Evolutionary conservation across 2,888 invertebrate genomes (phyloP), one percentile per base, ranked within the genome.

Genomic region (Plutella xylostella): DNA sequence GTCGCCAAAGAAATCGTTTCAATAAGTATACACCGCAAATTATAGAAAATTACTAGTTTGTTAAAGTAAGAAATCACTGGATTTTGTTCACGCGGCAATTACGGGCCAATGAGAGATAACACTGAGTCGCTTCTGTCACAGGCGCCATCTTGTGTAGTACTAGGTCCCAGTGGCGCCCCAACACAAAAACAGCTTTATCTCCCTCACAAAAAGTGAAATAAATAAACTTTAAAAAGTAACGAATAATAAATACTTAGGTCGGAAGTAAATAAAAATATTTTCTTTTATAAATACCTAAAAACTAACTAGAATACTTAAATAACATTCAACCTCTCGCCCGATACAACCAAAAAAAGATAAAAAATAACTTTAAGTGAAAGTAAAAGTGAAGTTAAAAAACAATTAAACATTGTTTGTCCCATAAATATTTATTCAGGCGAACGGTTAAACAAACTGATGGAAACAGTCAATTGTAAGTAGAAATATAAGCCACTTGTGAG

Each of bases 1-100:
- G 17, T 15, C 14, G 65, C 49, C 60, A n/a, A n/a, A n/a, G n/a
- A n/a, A n/a, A n/a, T n/a, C n/a, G n/a, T n/a, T n/a, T n/a, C n/a
- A 65, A 68, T 80, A 82, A 82, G 82, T 82, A 80, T 73, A 67
- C 69, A 79, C 80, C 80, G 80, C 80, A 72, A 75, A 72, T 72
- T 75, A 58, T 65, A 63, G 58, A 59, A 53, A 47, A n/a, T n/a
- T n/a, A n/a, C n/a, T n/a, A n/a, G n/a, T n/a, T 57, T 61, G 61
- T 60, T 57, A 54, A 50, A 55, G n/a, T n/a, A n/a, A n/a, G n/a
- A n/a, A n/a, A n/a, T n/a, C n/a, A n/a, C n/a, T n/a, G n/a, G n/a
- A n/a, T n/a, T n/a, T n/a, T n/a, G n/a, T n/a, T n/a, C n/a, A n/a
- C n/a, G n/a, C n/a, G 47, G 45, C 43, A 33, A 14, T 21, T 19